Conservation (phyloP, 2,888 invertebrate species). For the Noctua janthe region DNA sequence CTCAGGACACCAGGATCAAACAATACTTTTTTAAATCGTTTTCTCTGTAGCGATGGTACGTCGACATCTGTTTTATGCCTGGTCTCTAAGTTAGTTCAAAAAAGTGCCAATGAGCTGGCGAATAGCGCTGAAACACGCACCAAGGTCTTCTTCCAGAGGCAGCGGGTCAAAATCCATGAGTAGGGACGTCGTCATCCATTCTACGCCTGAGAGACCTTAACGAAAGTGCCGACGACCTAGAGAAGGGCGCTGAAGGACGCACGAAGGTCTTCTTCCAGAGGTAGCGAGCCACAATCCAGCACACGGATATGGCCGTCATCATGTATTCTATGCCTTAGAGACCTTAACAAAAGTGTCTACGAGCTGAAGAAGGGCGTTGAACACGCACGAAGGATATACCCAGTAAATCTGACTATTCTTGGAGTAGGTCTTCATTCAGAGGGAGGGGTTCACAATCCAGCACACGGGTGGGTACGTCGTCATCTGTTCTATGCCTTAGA, state of each 20-base stretch:
- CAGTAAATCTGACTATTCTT: neutral
- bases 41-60: neutral
- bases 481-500: no score
- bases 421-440: no score
- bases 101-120: neutral
- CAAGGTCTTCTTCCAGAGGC: no score
- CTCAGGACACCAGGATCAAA: neutral
- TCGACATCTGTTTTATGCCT: no score
- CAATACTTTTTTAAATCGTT: neutral
- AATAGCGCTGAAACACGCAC: neutral
- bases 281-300: no score
- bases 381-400: neutral
- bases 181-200: neutral
- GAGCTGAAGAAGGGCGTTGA: neutral
- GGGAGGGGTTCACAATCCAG: no score
- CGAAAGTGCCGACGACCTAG: neutral
- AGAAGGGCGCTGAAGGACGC: neutral
- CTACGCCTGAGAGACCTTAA: neutral
- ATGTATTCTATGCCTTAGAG: neutral
- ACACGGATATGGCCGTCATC: no score
- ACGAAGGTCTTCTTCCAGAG: no score
- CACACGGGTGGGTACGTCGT: no score
- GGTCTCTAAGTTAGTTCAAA: no score
- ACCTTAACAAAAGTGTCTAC: neutral
- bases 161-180: no score